A percentile compares a stretch with the other conserved stretches of the same genome.
Evolutionary conservation across 2,888 invertebrate genomes (phyloP).

Genomic region (Timema podura): DNA sequence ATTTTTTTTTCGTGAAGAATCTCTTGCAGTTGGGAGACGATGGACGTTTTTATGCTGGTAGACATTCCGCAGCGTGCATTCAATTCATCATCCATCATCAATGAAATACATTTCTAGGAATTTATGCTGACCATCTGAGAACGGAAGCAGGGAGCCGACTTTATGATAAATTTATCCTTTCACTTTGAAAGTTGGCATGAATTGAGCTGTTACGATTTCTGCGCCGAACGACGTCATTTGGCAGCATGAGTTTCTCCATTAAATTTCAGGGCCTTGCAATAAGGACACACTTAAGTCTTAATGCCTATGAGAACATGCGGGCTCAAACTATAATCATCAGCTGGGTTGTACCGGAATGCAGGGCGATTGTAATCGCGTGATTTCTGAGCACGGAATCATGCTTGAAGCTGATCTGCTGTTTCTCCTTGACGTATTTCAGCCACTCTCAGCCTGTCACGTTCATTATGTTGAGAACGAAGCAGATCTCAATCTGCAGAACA

Average conservation of each 20-base stretch:
- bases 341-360: slow-evolving; percentile 27
- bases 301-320: slow-evolving; percentile 16
- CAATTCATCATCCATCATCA: slow-evolving; percentile 18
- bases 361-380: slow-evolving; percentile 23
- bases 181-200: not conserved
- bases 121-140: not conserved
- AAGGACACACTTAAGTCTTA: slow-evolving; percentile 14
- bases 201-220: not conserved
- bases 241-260: slow-evolving; percentile 14
- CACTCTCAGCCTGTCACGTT: slow-evolving; percentile 22
- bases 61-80: slow-evolving; percentile 3
- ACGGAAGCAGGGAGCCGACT: too few species aligned
- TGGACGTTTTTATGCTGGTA: slow-evolving; percentile 16
- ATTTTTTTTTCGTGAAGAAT: slow-evolving; percentile 20
- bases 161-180: slow-evolving; percentile 2
- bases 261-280: slow-evolving; percentile 19
- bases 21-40: slow-evolving; percentile 19
- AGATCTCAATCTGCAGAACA: slow-evolving; percentile 21
- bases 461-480: slow-evolving; percentile 22
- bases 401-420: slow-evolving; percentile 29
- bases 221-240: slow-evolving; percentile 1
- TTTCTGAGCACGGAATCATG: slow-evolving; percentile 24
- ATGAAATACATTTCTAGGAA: slow-evolving; percentile 21
- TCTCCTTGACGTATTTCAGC: slow-evolving; percentile 27
- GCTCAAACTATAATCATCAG: slow-evolving; percentile 24